These are phyloP conservation scores for Drosophila merina DNA, from an alignment of 2,888 invertebrate genomes.

Conservation along the genomic window DNA sequence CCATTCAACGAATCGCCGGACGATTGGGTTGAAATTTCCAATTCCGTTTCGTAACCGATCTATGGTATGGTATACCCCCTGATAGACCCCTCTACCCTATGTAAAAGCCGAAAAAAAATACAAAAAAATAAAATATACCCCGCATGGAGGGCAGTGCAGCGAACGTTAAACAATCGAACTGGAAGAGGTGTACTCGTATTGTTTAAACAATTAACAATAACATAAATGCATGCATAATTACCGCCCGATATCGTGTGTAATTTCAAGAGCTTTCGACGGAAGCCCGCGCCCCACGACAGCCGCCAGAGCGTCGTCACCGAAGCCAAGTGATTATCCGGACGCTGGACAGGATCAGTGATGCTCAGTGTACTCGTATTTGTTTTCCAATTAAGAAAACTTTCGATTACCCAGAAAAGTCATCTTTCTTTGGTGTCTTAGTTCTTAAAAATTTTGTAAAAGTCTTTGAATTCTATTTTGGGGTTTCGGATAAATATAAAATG, in stretches of 20 bases:
- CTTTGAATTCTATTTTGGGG: no score
- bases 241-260: conserved; percentile 56
- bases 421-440: no score
- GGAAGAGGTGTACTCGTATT: conserved; percentile 59
- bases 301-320: conserved; percentile 63
- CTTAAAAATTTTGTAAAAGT: no score
- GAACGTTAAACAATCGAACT: conserved; percentile 50
- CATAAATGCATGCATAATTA: conserved; percentile 65
- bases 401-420: no score
- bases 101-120: background rate
- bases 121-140: background rate
- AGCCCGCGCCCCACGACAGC: conserved; percentile 65
- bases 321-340: background rate
- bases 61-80: background rate
- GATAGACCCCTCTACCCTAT: background rate
- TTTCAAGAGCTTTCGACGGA: conserved; percentile 71
- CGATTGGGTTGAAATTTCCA: conserved; percentile 19
- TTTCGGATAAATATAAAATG: no score
- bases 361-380: background rate
- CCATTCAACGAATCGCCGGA: conserved; percentile 53
- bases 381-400: background rate
- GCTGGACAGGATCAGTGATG: conserved; percentile 20
- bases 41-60: conserved; percentile 57
- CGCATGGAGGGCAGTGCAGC: background rate
- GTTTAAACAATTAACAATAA: conserved; percentile 77